phyloP scores from a whole-genome alignment of 2,888 invertebrate genomes.

The Elgonia sp. region DNA sequence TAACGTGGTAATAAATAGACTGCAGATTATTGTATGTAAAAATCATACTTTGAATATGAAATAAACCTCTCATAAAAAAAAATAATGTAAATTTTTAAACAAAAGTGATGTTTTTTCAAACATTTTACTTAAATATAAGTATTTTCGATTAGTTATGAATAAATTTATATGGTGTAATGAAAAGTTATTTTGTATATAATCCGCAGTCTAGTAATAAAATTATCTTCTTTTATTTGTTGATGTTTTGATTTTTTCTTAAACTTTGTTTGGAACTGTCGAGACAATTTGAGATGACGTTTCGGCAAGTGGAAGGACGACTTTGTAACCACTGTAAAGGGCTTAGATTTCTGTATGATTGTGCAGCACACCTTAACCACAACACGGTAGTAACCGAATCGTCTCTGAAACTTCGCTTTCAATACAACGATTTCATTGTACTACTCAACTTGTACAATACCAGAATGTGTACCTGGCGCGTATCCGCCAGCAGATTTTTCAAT shows the following conservation, averaged over 20 bases:
- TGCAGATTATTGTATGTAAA: too few species aligned
- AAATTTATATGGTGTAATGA: too few species aligned
- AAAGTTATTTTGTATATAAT: too few species aligned
- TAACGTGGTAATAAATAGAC: too few species aligned
- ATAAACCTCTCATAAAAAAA: too few species aligned
- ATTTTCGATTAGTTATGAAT: too few species aligned
- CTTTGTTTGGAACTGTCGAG: constrained; percentile 5
- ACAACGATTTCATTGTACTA: constrained; percentile 54
- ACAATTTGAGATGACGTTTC: constrained; percentile 17
- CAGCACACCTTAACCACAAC: constrained; percentile 58
- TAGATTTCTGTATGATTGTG: constrained; percentile 61
- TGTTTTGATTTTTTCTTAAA: constrained; percentile 29
- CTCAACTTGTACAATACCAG: constrained; percentile 46
- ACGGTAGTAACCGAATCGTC: constrained; percentile 71
- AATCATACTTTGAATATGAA: too few species aligned
- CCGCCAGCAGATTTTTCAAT: constrained; percentile 29
- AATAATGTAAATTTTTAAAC: too few species aligned
- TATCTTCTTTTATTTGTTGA: neutral
- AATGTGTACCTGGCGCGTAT: constrained; percentile 32
- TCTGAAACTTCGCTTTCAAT: constrained; percentile 59
- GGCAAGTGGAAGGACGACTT: constrained; percentile 11
- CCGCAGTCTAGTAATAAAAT: too few species aligned
- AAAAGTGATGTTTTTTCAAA: too few species aligned
- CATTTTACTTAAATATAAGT: too few species aligned
- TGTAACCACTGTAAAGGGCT: constrained; percentile 29